A percentile compares a stretch with the other conserved stretches of the same genome.
These are phyloP conservation scores for Aegithalos caudatus DNA, from an alignment of 2,113 vertebrate genomes.

Conservation along the genomic window DNA sequence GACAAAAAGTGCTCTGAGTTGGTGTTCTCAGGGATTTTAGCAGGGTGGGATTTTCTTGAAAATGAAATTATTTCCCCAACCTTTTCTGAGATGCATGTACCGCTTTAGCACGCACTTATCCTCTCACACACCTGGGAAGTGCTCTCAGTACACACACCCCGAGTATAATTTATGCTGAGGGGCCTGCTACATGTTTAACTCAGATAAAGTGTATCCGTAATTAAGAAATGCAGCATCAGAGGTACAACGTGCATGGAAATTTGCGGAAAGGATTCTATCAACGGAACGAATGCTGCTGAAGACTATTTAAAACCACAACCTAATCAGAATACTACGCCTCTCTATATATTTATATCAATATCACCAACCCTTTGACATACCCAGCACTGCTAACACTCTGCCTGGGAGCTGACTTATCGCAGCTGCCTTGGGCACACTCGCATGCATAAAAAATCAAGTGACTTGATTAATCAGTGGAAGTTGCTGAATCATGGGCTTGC, in stretches of 20 bases:
- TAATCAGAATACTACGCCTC: slow-evolving; percentile 1
- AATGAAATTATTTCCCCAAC: background rate
- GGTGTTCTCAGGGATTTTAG: background rate
- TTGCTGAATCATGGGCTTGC: slow-evolving; percentile 55
- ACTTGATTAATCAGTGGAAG: slow-evolving; percentile 44
- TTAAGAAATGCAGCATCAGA: slow-evolving; percentile 38
- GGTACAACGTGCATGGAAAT: background rate
- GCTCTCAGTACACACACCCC: background rate
- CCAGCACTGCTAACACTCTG: slow-evolving; percentile 31
- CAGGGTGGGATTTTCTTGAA: background rate
- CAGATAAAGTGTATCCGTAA: background rate
- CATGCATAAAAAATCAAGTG: slow-evolving; percentile 43
- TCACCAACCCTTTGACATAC: slow-evolving; percentile 37
- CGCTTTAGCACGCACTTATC: background rate
- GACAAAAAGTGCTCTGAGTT: background rate
- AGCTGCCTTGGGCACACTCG: slow-evolving; percentile 35
- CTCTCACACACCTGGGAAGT: slow-evolving; percentile 29
- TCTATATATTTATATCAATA: slow-evolving; percentile 36
- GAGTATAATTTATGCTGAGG: slow-evolving; percentile 24
- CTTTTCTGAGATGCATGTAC: background rate
- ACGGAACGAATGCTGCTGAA: background rate
- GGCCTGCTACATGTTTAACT: slow-evolving; percentile 18
- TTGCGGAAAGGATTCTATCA: background rate
- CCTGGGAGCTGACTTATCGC: background rate
- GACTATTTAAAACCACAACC: slow-evolving; percentile 27